Base-by-base conservation (phyloP, 2,888 invertebrate species). In the Tolmerus cingulatus region DNA sequence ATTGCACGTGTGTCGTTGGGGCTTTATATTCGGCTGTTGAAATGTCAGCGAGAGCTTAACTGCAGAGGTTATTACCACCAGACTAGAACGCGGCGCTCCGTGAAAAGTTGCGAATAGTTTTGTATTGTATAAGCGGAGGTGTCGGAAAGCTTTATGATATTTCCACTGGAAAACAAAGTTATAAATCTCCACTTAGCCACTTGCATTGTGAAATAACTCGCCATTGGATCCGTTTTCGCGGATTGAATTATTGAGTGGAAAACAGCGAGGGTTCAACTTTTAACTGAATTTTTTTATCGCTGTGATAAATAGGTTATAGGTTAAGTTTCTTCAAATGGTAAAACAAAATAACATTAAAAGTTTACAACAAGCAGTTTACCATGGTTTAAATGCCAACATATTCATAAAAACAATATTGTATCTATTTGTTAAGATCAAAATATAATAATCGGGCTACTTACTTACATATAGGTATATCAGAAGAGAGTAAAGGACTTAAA, bases 151-250 rank as follows among this genome's bases (percentile, higher is more conserved):
- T 55, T 79, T 30, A 55, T 51, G 79, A 51, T 14, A 46, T 79
- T 51, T 79, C 79, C 27, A 30, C 14, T 27, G n/a, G 79, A 79
- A 79, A 79, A 79, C 79, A 79, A 51, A 79, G 79, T 79, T 79
- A 79, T 79, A 51, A 51, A 43, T 51, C 51, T 16, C 27, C 27
- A 46, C 57, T 66, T 27, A 66, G 12, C 66, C 66, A 66, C 27
- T 66, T 66, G 66, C 27, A 12, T 66, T 66, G 27, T 27, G 66
- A 66, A 66, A 66, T 66, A 30, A 23, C 27, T 66, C 66, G 14
- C 27, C 23, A 8, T 12, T 66, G 12, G 66, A 9, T 66, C 23
- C 12, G 27, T 66, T 66, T 66, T 66, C 66, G 23, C 66, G 66
- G 23, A 12, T 23, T 27, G 23, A 19, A 57, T 27, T 51, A 51